A percentile compares a stretch with the other conserved stretches of the same genome.
phyloP scores from a whole-genome alignment of 2,888 invertebrate species.

The Chrysodeixis includens region DNA sequence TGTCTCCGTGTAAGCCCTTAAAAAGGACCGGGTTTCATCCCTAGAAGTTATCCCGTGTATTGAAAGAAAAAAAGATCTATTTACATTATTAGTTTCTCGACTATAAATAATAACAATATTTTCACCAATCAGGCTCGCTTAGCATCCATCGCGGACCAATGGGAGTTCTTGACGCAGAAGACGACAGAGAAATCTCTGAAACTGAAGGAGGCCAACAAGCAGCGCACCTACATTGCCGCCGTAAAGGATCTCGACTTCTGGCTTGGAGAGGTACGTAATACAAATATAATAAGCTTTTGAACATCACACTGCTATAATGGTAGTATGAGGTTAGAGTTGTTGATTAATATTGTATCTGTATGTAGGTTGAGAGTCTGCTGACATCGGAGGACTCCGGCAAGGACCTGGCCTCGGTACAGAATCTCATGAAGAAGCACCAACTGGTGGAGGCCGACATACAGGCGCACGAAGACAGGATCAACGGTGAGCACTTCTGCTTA shows the following conservation, averaged over 20 bases:
- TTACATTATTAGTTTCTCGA: too few species aligned
- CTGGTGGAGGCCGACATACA: conserved; percentile 99
- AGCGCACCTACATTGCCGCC: conserved; percentile 99
- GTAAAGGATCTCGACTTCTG: conserved; percentile 99
- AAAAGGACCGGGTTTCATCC: too few species aligned
- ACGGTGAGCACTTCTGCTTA: conserved; percentile 83
- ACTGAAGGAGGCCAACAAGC: conserved; percentile 99
- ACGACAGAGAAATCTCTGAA: conserved; percentile 99
- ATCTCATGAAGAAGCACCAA: conserved; percentile 99
- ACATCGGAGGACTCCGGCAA: conserved; percentile 99
- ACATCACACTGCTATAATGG: too few species aligned
- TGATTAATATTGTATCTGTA: not conserved
- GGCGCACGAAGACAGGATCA: conserved; percentile 98
- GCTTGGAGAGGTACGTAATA: conserved; percentile 94
- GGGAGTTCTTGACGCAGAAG: conserved; percentile 99
- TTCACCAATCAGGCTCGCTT: conserved; percentile 87
- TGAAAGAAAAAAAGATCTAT: too few species aligned
- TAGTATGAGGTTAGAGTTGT: too few species aligned
- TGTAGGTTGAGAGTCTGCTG: conserved; percentile 95
- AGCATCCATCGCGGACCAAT: conserved; percentile 98
- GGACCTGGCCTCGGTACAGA: conserved; percentile 99
- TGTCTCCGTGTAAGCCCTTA: too few species aligned
- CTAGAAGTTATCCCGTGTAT: too few species aligned
- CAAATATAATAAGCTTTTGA: not conserved
- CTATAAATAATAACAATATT: not conserved